These are phyloP conservation scores for Labeo catla DNA, from an alignment of 2,113 vertebrate genomes.

Conservation along the genomic window DNA sequence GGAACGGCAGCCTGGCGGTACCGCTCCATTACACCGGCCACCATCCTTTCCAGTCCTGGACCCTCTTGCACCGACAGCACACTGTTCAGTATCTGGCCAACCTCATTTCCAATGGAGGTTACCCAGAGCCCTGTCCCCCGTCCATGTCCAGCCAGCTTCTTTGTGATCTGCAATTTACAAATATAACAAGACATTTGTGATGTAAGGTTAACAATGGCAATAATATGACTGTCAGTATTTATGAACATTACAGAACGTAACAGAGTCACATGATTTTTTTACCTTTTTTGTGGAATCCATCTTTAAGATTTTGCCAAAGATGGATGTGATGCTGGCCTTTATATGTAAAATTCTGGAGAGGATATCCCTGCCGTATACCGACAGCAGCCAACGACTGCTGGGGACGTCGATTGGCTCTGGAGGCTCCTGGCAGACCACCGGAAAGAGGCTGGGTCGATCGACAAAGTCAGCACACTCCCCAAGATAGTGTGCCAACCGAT, in stretches of 20 bases:
- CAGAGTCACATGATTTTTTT: background rate
- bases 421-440: constrained; percentile 43
- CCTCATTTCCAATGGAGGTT: constrained; percentile 38
- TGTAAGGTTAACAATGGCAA: background rate
- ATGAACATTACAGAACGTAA: background rate
- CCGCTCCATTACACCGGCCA: background rate
- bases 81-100: constrained; percentile 38
- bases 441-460: constrained; percentile 24
- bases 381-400: constrained; percentile 34
- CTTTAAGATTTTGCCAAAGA: constrained; percentile 35
- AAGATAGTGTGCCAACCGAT: constrained; percentile 13
- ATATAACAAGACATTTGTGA: background rate
- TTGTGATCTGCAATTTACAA: constrained; percentile 38
- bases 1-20: constrained; percentile 30
- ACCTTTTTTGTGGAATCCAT: constrained; percentile 44
- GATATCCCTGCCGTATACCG: constrained; percentile 45
- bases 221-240: background rate
- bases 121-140: constrained; percentile 42
- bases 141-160: constrained; percentile 39
- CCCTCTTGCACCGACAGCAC: constrained; percentile 34
- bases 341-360: constrained; percentile 31
- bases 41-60: constrained; percentile 40
- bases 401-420: constrained; percentile 40
- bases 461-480: constrained; percentile 43
- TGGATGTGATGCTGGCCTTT: constrained; percentile 51